Percentiles rank a stretch among this genome's conserved stretches.
Evolutionary conservation across 2,888 invertebrate genomes (phyloP).

Genomic region (Galeopsomyia nigrocyanea): DNA sequence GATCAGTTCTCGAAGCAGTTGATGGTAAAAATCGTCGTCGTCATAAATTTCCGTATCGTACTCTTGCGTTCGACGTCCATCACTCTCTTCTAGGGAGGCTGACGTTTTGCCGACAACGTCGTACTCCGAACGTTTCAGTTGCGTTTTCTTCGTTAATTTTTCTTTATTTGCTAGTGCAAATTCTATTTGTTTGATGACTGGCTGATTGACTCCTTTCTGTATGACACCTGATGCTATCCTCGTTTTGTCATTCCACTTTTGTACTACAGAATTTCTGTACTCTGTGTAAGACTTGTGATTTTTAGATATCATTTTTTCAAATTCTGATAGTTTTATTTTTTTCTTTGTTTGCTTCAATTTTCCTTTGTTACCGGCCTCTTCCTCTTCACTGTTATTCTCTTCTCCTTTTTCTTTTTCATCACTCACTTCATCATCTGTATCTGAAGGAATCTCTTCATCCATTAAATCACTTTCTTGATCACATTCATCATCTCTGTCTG

Average conservation of each 20-base stretch:
- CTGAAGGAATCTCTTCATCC: slow-evolving; percentile 77
- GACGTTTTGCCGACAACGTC: slow-evolving; percentile 75
- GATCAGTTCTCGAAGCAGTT: slow-evolving; percentile 90
- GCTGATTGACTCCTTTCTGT: slow-evolving; percentile 75
- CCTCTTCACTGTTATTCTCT: slow-evolving; percentile 43
- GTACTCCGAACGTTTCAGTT: slow-evolving; percentile 82
- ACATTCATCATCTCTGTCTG: slow-evolving; percentile 64
- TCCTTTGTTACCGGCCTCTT: slow-evolving; percentile 42
- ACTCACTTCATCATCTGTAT: slow-evolving; percentile 74
- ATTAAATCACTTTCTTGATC: slow-evolving; percentile 66
- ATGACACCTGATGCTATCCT: slow-evolving; percentile 77
- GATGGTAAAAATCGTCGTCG: slow-evolving; percentile 97
- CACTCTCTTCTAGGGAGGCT: slow-evolving; percentile 50
- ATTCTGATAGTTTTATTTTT: slow-evolving; percentile 74
- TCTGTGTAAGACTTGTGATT: slow-evolving; percentile 75
- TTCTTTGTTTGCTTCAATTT: slow-evolving; percentile 62
- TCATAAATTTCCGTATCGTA: slow-evolving; percentile 91
- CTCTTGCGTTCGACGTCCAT: slow-evolving; percentile 71
- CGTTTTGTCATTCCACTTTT: slow-evolving; percentile 97
- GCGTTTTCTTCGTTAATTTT: slow-evolving; percentile 84
- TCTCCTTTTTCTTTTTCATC: slow-evolving; percentile 54
- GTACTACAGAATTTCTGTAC: slow-evolving; percentile 85
- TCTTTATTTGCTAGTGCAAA: slow-evolving; percentile 84
- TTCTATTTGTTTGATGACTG: slow-evolving; percentile 85
- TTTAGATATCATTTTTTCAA: slow-evolving; percentile 72